Base-by-base conservation (phyloP, 1,140 invertebrate genomes). In the Drosophila erecta region DNA sequence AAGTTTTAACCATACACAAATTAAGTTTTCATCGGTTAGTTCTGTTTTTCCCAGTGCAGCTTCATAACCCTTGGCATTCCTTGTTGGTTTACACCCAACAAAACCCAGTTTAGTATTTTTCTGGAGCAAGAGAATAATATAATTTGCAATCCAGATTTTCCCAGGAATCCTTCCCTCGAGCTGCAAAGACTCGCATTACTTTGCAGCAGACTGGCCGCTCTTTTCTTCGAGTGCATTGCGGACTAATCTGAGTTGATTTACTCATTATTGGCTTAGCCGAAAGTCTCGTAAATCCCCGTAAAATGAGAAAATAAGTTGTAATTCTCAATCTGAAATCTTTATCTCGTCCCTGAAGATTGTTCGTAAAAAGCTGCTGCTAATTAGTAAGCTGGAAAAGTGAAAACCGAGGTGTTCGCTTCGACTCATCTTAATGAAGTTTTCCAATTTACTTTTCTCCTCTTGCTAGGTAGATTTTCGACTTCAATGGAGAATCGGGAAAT, bases 261-360 rank as follows among this genome's bases (percentile, higher is more conserved):
- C 65, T 49, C 67, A 71, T 71, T 51, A 37, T 22, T 20, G 64
- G 67, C 65, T 70, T 70, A 22, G 50, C 11, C 67, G 27, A 70
- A 47, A 47, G 43, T 37, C 67, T 47, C 67, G 67, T 71, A 57
- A 71, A 49, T 70, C 51, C 49, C 35, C 43, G 51, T 70, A 57
- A 49, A 71, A 71, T 49, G 64, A 57, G 67, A 35, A 49, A 71
- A 57, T 71, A 70, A 70, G 67, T 57, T 70, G 67, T 70, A 70
- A 70, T 70, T 70, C 51, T 51, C 33, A 70, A 70, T 70, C 51
- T 51, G 33, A 70, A 70, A 70, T 70, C 67, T 70, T 70, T 57
- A 70, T 70, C 43, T 51, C 41, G 35, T 57, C 14, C 37, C n/a
- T 27, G 20, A 33, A 49, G 65, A 71, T 41, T 38, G 33, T 70